Percentiles rank a stretch among this genome's conserved stretches.
These are phyloP conservation scores for Calliopum simillimum DNA, from an alignment of 2,888 invertebrate genomes.

Conservation along the genomic window DNA sequence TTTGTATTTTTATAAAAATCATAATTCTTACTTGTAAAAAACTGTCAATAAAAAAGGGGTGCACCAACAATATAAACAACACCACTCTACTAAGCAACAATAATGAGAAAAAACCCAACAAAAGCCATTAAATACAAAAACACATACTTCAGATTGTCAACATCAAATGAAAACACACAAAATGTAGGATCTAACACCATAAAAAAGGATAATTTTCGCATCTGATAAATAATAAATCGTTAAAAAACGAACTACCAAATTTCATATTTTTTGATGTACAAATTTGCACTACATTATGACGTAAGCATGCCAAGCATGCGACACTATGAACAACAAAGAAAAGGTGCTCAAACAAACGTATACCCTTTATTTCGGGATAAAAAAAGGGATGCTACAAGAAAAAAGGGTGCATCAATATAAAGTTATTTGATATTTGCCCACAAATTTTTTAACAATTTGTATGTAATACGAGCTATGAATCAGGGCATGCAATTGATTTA, in stretches of 20 bases:
- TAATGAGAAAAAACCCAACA: neutral
- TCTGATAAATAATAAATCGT: neutral
- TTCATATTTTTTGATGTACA: conserved; percentile 25
- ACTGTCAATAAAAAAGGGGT: conserved; percentile 10
- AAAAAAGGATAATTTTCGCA: neutral
- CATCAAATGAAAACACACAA: conserved; percentile 27
- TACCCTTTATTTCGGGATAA: too few species aligned
- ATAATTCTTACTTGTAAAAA: too few species aligned
- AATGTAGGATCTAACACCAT: neutral
- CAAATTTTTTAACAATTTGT: conserved; percentile 40
- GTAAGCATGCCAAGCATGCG: conserved; percentile 33
- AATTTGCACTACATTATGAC: conserved; percentile 31
- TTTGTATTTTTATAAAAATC: too few species aligned
- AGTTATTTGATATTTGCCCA: conserved; percentile 44
- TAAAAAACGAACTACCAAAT: neutral
- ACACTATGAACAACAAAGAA: conserved; percentile 20
- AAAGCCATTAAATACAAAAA: conserved; percentile 41
- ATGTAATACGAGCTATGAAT: conserved; percentile 31
- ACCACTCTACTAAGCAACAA: neutral
- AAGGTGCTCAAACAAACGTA: conserved; percentile 27
- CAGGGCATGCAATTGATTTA: conserved; percentile 33
- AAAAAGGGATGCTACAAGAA: conserved; percentile 34
- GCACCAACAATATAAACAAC: conserved; percentile 21
- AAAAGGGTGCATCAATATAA: conserved; percentile 35
- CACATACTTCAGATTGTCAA: conserved; percentile 50